phyloP scores from a whole-genome alignment of 2,888 invertebrate genomes.

The Chaetogeoica ovagalla region DNA sequence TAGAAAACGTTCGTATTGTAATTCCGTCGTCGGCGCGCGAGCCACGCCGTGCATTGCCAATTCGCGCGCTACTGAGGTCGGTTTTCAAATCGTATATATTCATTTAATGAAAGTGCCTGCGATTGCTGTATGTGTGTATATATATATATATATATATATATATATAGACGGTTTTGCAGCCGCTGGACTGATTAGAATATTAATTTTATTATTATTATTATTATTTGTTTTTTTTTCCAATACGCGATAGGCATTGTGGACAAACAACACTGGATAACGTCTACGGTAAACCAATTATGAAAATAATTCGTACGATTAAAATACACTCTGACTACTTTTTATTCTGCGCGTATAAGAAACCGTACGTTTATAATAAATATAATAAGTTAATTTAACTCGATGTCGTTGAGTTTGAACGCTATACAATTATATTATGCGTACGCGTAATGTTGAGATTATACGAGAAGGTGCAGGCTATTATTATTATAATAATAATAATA shows the following conservation, averaged over 20 bases:
- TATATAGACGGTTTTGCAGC: background rate
- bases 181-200: background rate
- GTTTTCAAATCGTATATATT: background rate
- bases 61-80: constrained; percentile 34
- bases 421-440: background rate
- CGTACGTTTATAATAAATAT: background rate
- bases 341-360: background rate
- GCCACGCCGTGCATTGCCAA: constrained; percentile 32
- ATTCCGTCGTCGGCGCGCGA: constrained; percentile 7
- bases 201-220: background rate
- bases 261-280: background rate
- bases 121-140: no score
- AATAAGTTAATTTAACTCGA: constrained; percentile 23
- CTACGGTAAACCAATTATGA: background rate
- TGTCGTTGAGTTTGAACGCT: background rate
- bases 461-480: no score
- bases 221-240: background rate
- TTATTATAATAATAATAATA: no score
- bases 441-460: no score
- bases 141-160: no score
- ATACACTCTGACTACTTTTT: no score
- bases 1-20: constrained; percentile 43
- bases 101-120: background rate
- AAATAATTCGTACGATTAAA: background rate
- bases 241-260: background rate